A percentile compares a stretch with the other conserved stretches of the same genome.
Evolutionary conservation across 2,797 vertebrate species (phyloP).

Genomic region (Molossus alvarezi): DNA sequence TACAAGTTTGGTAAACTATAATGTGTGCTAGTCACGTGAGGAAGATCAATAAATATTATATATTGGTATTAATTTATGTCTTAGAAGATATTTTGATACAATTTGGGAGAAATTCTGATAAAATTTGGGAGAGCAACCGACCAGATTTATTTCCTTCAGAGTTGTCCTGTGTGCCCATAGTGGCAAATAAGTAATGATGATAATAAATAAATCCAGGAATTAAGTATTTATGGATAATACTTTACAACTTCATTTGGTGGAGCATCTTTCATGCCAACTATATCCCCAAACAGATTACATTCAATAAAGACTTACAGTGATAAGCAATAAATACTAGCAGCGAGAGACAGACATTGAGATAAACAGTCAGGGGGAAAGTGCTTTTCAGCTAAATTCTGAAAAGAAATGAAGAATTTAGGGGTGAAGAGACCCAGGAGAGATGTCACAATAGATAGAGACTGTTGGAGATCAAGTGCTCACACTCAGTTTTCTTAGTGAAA

Average conservation of each 20-base stretch:
- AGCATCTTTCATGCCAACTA: constrained; percentile 87
- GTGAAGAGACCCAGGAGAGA: constrained; percentile 82
- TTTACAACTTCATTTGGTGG: constrained; percentile 86
- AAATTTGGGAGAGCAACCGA: constrained; percentile 81
- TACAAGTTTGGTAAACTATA: constrained; percentile 63
- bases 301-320: constrained; percentile 86
- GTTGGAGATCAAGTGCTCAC: constrained; percentile 66
- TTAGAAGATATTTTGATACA: constrained; percentile 75
- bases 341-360: constrained; percentile 86
- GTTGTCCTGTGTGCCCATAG: constrained; percentile 78
- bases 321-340: constrained; percentile 86
- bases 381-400: constrained; percentile 84
- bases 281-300: constrained; percentile 87
- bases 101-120: constrained; percentile 75
- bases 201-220: constrained; percentile 87
- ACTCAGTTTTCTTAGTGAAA: constrained; percentile 69
- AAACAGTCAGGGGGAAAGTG: constrained; percentile 82
- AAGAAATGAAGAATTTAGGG: constrained; percentile 83
- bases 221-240: constrained; percentile 88
- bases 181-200: constrained; percentile 87
- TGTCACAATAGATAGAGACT: constrained; percentile 33
- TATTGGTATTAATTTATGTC: constrained; percentile 76
- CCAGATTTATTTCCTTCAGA: constrained; percentile 85
- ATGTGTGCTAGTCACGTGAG: constrained; percentile 41
- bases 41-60: constrained; percentile 78